phyloP scores from a whole-genome alignment of 2,888 invertebrate genomes.

The Bursaphelenchus okinawaensis region DNA sequence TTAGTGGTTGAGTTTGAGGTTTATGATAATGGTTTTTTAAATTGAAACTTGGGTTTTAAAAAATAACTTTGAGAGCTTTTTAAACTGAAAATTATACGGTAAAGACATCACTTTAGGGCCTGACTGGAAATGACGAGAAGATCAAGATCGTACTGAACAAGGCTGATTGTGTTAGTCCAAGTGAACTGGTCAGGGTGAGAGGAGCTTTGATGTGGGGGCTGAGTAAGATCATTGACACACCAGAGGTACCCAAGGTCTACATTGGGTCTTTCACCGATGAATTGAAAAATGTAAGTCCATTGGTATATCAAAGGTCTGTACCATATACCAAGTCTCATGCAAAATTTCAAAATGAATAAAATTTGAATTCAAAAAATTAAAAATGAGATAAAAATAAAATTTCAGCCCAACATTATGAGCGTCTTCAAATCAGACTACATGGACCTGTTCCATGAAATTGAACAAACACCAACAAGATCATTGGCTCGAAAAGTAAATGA shows the following conservation, averaged over 20 bases:
- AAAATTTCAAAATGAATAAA: no score
- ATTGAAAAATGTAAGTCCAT: background rate
- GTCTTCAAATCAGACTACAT: slow-evolving; percentile 9
- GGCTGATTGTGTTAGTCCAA: slow-evolving; percentile 15
- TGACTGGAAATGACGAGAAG: slow-evolving; percentile 14
- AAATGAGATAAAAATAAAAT: no score
- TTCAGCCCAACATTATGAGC: background rate
- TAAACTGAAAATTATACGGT: background rate
- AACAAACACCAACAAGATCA: slow-evolving; percentile 1
- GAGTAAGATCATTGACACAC: slow-evolving; percentile 15
- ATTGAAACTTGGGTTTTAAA: no score
- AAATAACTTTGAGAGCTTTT: no score
- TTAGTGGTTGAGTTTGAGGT: background rate
- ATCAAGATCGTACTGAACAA: slow-evolving; percentile 27
- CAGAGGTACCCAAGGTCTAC: slow-evolving; percentile 25
- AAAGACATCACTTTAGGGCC: slow-evolving; percentile 1
- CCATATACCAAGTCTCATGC: no score
- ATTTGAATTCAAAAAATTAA: no score
- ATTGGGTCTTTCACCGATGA: slow-evolving; percentile 24
- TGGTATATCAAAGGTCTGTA: background rate
- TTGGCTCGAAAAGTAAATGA: slow-evolving; percentile 20
- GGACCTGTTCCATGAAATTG: slow-evolving; percentile 12
- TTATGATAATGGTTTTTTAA: background rate
- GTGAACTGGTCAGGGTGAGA: slow-evolving; percentile 17
- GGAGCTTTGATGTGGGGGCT: slow-evolving; percentile 26